phyloP scores from a whole-genome alignment of 2,113 vertebrate species.

The Anas platyrhynchos region DNA sequence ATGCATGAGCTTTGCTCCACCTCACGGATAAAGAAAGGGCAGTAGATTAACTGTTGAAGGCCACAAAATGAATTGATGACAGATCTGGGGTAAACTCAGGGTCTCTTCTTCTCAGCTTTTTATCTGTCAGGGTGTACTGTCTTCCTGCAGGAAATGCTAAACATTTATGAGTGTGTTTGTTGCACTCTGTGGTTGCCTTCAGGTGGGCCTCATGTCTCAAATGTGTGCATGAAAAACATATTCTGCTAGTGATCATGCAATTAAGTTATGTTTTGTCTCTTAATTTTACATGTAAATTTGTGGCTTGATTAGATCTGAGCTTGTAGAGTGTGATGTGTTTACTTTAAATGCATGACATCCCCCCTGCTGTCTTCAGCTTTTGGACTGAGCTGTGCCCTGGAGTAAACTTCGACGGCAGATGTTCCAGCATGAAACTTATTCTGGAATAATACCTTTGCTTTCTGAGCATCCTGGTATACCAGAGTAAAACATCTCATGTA shows the following conservation, averaged over 20 bases:
- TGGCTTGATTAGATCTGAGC: background rate
- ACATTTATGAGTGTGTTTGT: background rate
- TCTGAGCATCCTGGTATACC: accelerated
- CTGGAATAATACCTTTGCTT: background rate
- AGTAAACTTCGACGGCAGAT: background rate
- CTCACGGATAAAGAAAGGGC: background rate
- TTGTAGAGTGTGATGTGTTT: background rate
- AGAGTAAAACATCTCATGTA: accelerated
- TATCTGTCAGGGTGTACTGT: accelerated
- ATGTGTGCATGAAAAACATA: background rate
- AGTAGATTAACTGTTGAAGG: background rate
- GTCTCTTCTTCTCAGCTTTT: background rate
- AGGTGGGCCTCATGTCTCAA: background rate
- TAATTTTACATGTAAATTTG: background rate
- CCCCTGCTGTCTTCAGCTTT: background rate
- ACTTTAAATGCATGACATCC: accelerated
- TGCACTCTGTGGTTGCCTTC: accelerated
- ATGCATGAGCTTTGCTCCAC: accelerated
- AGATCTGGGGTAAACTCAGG: accelerated
- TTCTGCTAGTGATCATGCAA: too few species aligned
- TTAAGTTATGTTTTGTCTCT: background rate
- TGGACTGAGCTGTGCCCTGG: background rate
- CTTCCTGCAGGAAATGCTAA: background rate
- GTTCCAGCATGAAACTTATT: background rate
- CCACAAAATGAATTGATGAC: accelerated